Percentiles rank a stretch among this genome's conserved stretches.
Conservation (phyloP, 2,888 invertebrate genomes). For the Ischnura elegans region DNA sequence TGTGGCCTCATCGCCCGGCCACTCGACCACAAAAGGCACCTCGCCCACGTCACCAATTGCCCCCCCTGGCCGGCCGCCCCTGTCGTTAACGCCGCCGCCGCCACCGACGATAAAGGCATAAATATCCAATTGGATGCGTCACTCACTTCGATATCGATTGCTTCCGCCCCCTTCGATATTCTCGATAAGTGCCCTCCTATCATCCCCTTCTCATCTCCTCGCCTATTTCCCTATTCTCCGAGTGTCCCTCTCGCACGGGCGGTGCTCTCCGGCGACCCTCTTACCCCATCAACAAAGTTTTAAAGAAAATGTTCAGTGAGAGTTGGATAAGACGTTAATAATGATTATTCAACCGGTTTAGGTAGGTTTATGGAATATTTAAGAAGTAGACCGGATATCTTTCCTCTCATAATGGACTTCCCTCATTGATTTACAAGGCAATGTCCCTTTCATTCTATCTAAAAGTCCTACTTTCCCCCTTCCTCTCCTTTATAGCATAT, state of each 20-base stretch:
- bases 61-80: neutral
- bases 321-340: too few species aligned
- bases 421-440: too few species aligned
- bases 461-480: too few species aligned
- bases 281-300: too few species aligned
- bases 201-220: neutral
- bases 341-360: too few species aligned
- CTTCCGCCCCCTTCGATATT: neutral
- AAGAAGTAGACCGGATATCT: too few species aligned
- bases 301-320: too few species aligned
- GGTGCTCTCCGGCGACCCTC: neutral
- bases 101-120: neutral
- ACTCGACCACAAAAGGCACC: neutral
- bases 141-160: neutral
- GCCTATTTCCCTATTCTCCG: neutral
- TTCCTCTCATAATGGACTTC: too few species aligned
- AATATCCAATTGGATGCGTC: constrained; percentile 35
- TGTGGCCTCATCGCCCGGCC: neutral
- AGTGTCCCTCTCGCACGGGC: neutral
- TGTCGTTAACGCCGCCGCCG: neutral
- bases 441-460: too few species aligned
- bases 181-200: too few species aligned
- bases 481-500: too few species aligned
- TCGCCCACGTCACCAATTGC: neutral
- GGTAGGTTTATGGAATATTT: too few species aligned